These are phyloP conservation scores for Falco concolor DNA, from an alignment of 2,797 vertebrate genomes.

Conservation along the genomic window DNA sequence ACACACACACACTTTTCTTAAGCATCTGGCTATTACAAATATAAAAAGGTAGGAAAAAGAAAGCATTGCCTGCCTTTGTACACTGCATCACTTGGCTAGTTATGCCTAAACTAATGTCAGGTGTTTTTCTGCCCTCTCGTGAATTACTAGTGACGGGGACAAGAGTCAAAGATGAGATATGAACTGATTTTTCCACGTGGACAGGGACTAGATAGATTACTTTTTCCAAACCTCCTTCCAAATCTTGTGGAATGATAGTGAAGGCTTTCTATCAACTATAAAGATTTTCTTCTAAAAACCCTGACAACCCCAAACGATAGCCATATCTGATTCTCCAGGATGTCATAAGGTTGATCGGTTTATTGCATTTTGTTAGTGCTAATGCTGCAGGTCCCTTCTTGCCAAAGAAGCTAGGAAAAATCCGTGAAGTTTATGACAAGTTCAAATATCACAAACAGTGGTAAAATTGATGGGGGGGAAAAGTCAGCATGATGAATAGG, in stretches of 20 bases:
- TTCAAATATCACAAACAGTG: constrained; percentile 38
- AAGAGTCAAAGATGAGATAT: not conserved
- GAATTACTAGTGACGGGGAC: not conserved
- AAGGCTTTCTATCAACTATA: not conserved
- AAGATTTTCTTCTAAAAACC: not conserved
- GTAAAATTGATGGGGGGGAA: constrained; percentile 56
- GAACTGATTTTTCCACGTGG: not conserved
- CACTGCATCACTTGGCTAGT: not conserved
- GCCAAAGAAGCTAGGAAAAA: constrained; percentile 33
- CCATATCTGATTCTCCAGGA: not conserved
- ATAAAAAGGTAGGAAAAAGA: not conserved
- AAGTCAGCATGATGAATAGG: constrained; percentile 67
- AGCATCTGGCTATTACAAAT: not conserved
- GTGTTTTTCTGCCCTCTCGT: not conserved
- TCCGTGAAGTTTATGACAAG: constrained; percentile 31
- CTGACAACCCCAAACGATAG: not conserved
- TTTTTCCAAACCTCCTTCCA: not conserved
- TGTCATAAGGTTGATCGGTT: not conserved
- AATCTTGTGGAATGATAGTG: not conserved
- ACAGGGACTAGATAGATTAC: not conserved
- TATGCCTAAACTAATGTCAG: not conserved
- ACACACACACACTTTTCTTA: not conserved
- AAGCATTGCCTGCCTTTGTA: not conserved
- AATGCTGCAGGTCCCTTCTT: not conserved
- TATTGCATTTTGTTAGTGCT: not conserved